These are phyloP conservation scores for Thereva unica DNA, from an alignment of 2,888 invertebrate genomes.

Conservation along the genomic window DNA sequence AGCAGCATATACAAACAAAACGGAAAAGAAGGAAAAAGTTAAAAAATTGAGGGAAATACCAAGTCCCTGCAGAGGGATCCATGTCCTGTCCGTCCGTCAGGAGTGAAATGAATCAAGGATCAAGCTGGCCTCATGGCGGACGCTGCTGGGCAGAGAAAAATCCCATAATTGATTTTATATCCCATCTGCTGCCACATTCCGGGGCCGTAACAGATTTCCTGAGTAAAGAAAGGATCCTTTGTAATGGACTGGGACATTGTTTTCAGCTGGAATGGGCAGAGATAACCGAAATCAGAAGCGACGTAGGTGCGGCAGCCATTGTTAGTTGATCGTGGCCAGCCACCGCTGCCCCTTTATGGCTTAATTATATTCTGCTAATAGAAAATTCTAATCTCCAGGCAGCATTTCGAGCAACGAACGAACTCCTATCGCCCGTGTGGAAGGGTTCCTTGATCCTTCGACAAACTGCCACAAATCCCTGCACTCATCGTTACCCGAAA, in stretches of 20 bases:
- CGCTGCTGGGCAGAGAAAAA: conserved; percentile 15
- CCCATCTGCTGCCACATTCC: conserved; percentile 23
- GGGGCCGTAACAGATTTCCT: conserved; percentile 25
- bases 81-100: too few relatives aligned
- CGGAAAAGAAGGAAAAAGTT: too few relatives aligned
- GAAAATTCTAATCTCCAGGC: conserved; percentile 12
- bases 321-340: conserved; percentile 18
- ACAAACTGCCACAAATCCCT: conserved; percentile 1
- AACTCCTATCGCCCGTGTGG: too few relatives aligned
- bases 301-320: background rate
- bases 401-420: background rate
- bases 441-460: background rate
- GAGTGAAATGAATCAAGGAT: background rate
- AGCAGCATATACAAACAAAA: too few relatives aligned
- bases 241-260: conserved; percentile 20
- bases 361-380: conserved; percentile 9
- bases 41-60: too few relatives aligned
- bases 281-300: conserved; percentile 4
- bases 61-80: too few relatives aligned
- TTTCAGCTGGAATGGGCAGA: conserved; percentile 5
- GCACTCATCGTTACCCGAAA: background rate
- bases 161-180: conserved; percentile 33
- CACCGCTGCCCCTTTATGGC: background rate
- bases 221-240: conserved; percentile 10
- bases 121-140: background rate